These are phyloP conservation scores for Heliconius eleuchia DNA, from an alignment of 1,140 invertebrate genomes.

Conservation along the genomic window DNA sequence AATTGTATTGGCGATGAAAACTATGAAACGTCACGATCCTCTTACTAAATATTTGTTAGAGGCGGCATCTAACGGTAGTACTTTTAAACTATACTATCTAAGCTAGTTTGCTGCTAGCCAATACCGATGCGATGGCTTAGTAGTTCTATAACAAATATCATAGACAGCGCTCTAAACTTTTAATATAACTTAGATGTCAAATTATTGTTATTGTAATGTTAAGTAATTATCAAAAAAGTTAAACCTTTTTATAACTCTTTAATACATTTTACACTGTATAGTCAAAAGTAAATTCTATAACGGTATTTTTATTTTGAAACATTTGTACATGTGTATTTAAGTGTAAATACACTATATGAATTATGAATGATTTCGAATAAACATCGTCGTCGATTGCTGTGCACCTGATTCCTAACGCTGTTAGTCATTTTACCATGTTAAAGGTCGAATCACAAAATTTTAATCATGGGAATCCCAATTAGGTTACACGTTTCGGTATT, in stretches of 20 bases:
- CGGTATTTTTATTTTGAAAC: too few relatives aligned
- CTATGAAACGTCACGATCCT: too few relatives aligned
- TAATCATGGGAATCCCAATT: background rate
- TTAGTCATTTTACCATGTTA: background rate
- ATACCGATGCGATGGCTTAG: background rate
- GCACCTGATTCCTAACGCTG: background rate
- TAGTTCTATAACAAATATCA: constrained; percentile 1
- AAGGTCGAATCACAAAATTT: background rate
- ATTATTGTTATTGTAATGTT: too few relatives aligned
- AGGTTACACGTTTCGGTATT: background rate
- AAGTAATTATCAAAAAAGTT: too few relatives aligned
- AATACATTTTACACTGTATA: too few relatives aligned
- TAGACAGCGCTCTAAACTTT: background rate
- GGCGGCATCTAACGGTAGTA: background rate
- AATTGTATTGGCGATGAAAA: background rate
- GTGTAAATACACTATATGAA: background rate
- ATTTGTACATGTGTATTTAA: background rate
- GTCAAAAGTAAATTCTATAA: too few relatives aligned
- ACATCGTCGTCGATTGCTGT: background rate
- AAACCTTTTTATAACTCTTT: too few relatives aligned
- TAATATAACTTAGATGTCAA: too few relatives aligned
- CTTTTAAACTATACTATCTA: background rate
- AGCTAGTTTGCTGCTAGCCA: background rate
- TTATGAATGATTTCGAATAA: background rate
- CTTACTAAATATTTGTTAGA: background rate